Evolutionary conservation across 2,113 vertebrate genomes (phyloP).

Genomic region (Diadophis punctatus): DNA sequence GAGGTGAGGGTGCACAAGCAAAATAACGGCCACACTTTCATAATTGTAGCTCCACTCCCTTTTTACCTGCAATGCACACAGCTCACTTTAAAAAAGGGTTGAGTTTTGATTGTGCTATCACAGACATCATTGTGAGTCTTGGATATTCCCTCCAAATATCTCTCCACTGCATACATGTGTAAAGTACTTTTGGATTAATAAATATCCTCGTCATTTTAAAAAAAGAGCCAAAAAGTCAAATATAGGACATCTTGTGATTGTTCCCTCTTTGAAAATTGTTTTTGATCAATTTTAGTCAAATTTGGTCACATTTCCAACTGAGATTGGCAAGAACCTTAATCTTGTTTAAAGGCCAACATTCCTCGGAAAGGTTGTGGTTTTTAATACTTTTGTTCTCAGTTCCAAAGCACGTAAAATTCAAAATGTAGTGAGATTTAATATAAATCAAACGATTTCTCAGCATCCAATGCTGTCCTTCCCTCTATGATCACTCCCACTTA

Average conservation of each 20-base stretch:
- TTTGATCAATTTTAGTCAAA: conserved; percentile 22
- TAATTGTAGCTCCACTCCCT: neutral
- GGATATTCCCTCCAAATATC: neutral
- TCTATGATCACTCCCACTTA: neutral
- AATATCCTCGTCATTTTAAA: neutral
- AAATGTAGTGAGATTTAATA: conserved; percentile 28
- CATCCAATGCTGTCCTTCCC: neutral
- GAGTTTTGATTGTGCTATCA: neutral
- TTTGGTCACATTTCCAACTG: neutral
- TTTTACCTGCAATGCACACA: neutral
- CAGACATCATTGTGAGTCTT: neutral
- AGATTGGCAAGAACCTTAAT: conserved; percentile 29
- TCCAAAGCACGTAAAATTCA: conserved; percentile 12
- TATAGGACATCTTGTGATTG: neutral
- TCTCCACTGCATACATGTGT: neutral
- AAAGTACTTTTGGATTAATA: neutral
- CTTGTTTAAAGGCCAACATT: conserved; percentile 36
- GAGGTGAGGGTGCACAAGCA: neutral
- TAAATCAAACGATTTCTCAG: neutral
- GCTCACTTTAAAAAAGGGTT: neutral
- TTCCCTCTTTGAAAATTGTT: neutral
- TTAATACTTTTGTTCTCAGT: conserved; percentile 22
- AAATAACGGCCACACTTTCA: neutral
- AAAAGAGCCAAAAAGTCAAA: neutral
- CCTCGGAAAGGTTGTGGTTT: neutral